phyloP scores from a whole-genome alignment of 2,113 vertebrate species.

The Leptodactylus fuscus region DNA sequence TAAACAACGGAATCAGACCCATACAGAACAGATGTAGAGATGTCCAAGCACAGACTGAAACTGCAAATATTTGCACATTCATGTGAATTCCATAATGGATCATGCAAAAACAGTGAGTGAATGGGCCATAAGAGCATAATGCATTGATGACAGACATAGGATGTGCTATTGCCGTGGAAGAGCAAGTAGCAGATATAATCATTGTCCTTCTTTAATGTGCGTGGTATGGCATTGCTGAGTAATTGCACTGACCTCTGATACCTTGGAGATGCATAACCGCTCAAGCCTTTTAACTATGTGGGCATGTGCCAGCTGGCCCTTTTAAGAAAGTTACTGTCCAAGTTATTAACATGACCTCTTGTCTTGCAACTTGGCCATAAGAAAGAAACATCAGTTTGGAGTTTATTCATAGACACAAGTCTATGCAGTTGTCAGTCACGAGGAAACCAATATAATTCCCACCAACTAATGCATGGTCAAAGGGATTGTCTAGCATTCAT shows the following conservation, averaged over 20 bases:
- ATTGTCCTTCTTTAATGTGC: constrained; percentile 8
- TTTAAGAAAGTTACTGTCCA: background rate
- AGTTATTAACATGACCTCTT: background rate
- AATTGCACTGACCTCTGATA: background rate
- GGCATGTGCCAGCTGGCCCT: background rate
- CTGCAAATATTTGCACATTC: background rate
- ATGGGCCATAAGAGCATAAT: background rate
- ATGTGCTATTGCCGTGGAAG: background rate
- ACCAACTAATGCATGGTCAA: too few relatives aligned
- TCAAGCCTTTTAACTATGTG: constrained; percentile 27
- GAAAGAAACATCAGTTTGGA: background rate
- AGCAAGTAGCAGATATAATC: background rate
- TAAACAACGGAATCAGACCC: background rate
- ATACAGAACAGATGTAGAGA: background rate
- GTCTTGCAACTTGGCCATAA: background rate
- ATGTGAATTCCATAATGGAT: background rate
- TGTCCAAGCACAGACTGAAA: background rate
- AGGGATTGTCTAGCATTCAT: too few relatives aligned
- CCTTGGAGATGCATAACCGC: background rate
- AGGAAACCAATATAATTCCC: background rate
- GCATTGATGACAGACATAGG: background rate
- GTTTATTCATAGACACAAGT: background rate
- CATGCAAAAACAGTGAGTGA: background rate
- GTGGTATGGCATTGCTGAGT: background rate
- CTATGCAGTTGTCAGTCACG: background rate